Evolutionary conservation across 2,113 vertebrate species (phyloP).

Genomic region (Perca flavescens): DNA sequence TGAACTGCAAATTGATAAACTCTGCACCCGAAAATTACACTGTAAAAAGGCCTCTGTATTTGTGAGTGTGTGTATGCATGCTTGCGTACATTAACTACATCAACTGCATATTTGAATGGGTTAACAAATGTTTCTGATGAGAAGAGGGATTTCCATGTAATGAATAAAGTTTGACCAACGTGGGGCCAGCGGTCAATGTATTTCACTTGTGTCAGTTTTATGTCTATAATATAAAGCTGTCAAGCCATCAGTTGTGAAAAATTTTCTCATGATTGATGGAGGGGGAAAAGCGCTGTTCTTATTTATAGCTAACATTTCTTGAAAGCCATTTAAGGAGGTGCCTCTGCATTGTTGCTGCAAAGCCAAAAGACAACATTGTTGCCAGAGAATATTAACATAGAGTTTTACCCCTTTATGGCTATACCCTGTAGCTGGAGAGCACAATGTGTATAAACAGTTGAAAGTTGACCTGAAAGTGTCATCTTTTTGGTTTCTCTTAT

Average conservation of each 20-base stretch:
- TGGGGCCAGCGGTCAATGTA: slow-evolving; percentile 21
- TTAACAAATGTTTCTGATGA: slow-evolving; percentile 37
- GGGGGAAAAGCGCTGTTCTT: neutral
- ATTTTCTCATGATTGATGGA: slow-evolving; percentile 39
- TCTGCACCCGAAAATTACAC: neutral
- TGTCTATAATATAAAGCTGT: slow-evolving; percentile 65
- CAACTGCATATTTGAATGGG: neutral
- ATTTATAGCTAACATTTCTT: slow-evolving; percentile 59
- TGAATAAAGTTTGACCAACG: slow-evolving; percentile 26
- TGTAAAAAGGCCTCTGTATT: neutral
- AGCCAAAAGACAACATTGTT: slow-evolving; percentile 34
- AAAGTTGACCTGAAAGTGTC: no score
- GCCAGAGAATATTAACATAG: slow-evolving; percentile 24
- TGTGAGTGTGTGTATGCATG: slow-evolving; percentile 10
- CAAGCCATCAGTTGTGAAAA: slow-evolving; percentile 45
- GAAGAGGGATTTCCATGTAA: slow-evolving; percentile 21
- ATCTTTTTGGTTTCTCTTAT: neutral
- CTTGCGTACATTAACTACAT: neutral
- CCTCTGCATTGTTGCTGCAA: slow-evolving; percentile 41
- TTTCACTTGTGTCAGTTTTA: slow-evolving; percentile 57
- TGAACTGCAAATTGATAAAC: slow-evolving; percentile 26
- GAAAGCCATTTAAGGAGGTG: slow-evolving; percentile 68
- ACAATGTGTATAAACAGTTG: no score
- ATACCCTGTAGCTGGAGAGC: neutral
- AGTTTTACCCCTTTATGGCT: slow-evolving; percentile 11